These are phyloP conservation scores for Pseudococcus longispinus DNA, from an alignment of 2,888 invertebrate genomes.

Conservation along the genomic window DNA sequence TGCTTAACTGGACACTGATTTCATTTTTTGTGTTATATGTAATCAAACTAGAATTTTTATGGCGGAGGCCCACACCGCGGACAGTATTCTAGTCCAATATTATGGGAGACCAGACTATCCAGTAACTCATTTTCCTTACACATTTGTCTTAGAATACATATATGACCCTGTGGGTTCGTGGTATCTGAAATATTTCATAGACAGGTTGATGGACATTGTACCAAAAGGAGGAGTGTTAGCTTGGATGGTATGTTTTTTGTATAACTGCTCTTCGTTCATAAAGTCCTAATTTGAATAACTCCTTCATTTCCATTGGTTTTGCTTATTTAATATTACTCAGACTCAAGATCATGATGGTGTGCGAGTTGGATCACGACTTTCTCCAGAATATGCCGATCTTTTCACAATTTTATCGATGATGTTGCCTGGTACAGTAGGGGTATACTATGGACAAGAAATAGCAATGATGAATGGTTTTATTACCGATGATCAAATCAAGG, in stretches of 20 bases:
- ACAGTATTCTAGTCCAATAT: background rate
- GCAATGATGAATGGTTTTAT: background rate
- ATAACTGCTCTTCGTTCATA: too few relatives aligned
- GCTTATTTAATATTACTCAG: background rate
- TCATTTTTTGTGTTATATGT: too few relatives aligned
- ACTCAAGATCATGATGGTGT: background rate
- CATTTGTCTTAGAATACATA: background rate
- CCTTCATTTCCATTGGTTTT: too few relatives aligned
- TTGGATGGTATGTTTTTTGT: background rate
- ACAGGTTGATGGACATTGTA: background rate
- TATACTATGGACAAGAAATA: background rate
- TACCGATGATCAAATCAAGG: background rate
- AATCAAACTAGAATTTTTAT: background rate
- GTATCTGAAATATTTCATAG: too few relatives aligned
- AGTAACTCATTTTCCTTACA: too few relatives aligned
- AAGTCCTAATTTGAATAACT: too few relatives aligned
- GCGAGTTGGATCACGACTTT: background rate
- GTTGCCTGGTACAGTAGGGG: too few relatives aligned
- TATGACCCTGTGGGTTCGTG: background rate
- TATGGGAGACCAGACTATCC: background rate
- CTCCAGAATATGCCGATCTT: background rate
- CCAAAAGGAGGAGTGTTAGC: background rate
- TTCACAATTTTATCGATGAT: background rate
- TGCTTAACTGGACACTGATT: too few relatives aligned
- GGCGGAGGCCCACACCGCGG: background rate